Conservation (phyloP, 2,797 vertebrate species). For the Cirrhinus mrigala region DNA sequence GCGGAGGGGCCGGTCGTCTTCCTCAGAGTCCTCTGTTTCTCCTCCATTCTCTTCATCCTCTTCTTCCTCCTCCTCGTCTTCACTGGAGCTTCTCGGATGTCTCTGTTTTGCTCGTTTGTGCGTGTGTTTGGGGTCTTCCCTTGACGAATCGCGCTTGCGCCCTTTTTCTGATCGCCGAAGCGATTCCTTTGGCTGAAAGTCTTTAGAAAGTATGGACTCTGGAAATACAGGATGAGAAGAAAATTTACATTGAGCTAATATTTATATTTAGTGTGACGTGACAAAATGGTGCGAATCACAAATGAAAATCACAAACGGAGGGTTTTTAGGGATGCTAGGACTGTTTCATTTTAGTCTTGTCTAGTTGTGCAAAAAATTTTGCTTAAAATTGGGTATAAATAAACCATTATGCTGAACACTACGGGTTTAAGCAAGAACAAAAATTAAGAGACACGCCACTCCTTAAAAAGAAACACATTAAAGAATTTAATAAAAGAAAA, state of each 20-base stretch:
- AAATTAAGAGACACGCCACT: background rate
- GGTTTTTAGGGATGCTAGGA: background rate
- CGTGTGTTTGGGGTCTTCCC: conserved; percentile 66
- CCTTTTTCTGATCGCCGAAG: conserved; percentile 76
- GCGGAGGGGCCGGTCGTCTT: conserved; percentile 76
- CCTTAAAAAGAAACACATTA: background rate
- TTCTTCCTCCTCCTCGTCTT: conserved; percentile 78
- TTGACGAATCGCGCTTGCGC: conserved; percentile 58
- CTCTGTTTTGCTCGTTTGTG: conserved; percentile 75
- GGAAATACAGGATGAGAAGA: conserved; percentile 17
- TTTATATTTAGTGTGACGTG: background rate
- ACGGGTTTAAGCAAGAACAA: background rate
- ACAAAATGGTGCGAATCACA: background rate
- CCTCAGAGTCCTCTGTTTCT: conserved; percentile 78
- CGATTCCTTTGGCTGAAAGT: conserved; percentile 69
- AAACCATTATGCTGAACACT: background rate
- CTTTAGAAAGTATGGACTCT: conserved; percentile 63
- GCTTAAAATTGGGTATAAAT: background rate
- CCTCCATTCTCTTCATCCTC: conserved; percentile 76
- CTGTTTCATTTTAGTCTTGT: background rate
- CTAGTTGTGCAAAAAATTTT: background rate
- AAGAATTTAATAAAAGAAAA: background rate
- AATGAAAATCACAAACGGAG: background rate
- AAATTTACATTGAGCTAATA: background rate
- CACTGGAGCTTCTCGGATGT: conserved; percentile 82